These are phyloP conservation scores for Geopemphigus sp. DNA, from an alignment of 1,140 invertebrate genomes.

Conservation along the genomic window DNA sequence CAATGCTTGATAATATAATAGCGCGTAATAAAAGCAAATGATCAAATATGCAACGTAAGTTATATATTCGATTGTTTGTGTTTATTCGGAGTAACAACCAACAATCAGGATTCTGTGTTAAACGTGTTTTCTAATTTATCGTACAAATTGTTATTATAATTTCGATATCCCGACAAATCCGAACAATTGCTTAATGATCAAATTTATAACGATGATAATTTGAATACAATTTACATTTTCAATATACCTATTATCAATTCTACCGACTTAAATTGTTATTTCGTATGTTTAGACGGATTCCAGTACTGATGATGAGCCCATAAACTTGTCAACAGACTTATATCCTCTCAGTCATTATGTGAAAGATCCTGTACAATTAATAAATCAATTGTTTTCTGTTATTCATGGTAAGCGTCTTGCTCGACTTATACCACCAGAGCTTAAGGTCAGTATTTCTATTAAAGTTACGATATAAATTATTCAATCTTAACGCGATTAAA, in stretches of 20 bases:
- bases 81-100: no score
- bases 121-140: no score
- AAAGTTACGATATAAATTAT: background rate
- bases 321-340: slow-evolving; percentile 51
- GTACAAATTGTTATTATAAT: no score
- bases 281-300: slow-evolving; percentile 35
- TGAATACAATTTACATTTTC: no score
- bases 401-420: slow-evolving; percentile 52
- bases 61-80: no score
- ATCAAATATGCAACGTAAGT: no score
- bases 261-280: background rate
- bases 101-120: no score
- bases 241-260: background rate
- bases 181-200: no score
- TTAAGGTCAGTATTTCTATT: slow-evolving; percentile 52
- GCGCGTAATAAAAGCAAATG: no score
- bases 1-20: no score
- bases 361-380: slow-evolving; percentile 53
- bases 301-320: slow-evolving; percentile 50
- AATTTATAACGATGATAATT: no score
- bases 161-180: no score
- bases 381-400: slow-evolving; percentile 54
- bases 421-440: slow-evolving; percentile 53
- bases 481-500: background rate
- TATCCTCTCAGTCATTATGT: slow-evolving; percentile 54